A percentile compares a stretch with the other conserved stretches of the same genome.
Evolutionary conservation across 2,797 vertebrate genomes (phyloP).

Genomic region (Cuniculus paca): DNA sequence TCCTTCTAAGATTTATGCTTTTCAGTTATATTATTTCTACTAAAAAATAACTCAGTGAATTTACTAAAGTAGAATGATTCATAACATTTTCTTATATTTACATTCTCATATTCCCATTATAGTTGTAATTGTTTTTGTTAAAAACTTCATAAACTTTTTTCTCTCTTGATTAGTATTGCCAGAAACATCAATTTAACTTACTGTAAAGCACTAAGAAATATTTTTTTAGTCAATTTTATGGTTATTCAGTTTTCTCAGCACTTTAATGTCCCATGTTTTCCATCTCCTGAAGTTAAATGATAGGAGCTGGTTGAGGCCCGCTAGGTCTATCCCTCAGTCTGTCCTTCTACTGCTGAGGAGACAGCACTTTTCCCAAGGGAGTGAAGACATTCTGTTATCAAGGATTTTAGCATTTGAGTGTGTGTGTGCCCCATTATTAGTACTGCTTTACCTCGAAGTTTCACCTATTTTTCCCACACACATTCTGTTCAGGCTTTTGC

Average conservation of each 20-base stretch:
- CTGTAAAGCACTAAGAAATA: background rate
- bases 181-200: background rate
- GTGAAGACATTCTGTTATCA: background rate
- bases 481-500: background rate
- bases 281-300: background rate
- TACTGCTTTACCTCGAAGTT: background rate
- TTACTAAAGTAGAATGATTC: background rate
- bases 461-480: background rate
- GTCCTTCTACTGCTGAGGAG: background rate
- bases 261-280: background rate
- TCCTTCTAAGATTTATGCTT: background rate
- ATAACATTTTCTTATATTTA: background rate
- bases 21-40: background rate
- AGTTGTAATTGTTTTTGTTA: background rate
- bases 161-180: background rate
- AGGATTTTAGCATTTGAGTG: background rate
- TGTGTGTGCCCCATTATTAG: fast-evolving
- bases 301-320: background rate
- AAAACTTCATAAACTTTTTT: background rate
- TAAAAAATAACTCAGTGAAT: background rate
- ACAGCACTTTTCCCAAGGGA: background rate
- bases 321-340: background rate
- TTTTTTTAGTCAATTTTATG: background rate
- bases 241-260: background rate
- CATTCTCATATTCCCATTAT: background rate